phyloP scores from a whole-genome alignment of 1,140 invertebrate species.

The Drosophila elegans region DNA sequence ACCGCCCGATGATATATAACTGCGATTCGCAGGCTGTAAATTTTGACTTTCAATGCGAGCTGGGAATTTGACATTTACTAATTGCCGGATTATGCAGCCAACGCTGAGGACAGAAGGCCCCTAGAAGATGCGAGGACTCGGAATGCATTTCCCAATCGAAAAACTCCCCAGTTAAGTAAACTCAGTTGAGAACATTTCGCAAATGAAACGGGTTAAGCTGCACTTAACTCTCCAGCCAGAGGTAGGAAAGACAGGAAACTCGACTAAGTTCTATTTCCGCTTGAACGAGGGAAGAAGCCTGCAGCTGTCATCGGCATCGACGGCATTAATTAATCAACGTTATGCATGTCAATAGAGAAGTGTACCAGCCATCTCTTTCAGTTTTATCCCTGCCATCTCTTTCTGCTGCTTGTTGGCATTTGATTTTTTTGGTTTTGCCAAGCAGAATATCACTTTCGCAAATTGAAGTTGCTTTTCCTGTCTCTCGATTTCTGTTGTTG shows the following conservation, averaged over 20 bases:
- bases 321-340: slow-evolving; percentile 70
- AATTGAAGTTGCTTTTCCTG: slow-evolving; percentile 65
- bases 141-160: slow-evolving; percentile 14
- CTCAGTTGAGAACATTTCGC: slow-evolving; percentile 4
- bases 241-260: not conserved
- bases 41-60: slow-evolving; percentile 64
- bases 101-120: not conserved
- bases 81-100: slow-evolving; percentile 48
- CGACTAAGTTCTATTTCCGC: slow-evolving; percentile 31
- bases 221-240: slow-evolving; percentile 11
- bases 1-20: slow-evolving; percentile 34
- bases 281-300: slow-evolving; percentile 4
- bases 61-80: slow-evolving; percentile 55
- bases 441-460: slow-evolving; percentile 66
- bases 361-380: slow-evolving; percentile 3
- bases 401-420: slow-evolving; percentile 28
- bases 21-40: slow-evolving; percentile 62
- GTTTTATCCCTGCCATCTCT: not conserved
- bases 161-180: slow-evolving; percentile 3
- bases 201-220: slow-evolving; percentile 42
- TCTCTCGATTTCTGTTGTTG: slow-evolving; percentile 45
- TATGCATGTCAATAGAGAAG: slow-evolving; percentile 29
- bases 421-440: slow-evolving; percentile 18
- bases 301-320: slow-evolving; percentile 39
- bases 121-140: slow-evolving; percentile 4